phyloP scores from a whole-genome alignment of 2,888 invertebrate species.

The Ennomos quercinarius region DNA sequence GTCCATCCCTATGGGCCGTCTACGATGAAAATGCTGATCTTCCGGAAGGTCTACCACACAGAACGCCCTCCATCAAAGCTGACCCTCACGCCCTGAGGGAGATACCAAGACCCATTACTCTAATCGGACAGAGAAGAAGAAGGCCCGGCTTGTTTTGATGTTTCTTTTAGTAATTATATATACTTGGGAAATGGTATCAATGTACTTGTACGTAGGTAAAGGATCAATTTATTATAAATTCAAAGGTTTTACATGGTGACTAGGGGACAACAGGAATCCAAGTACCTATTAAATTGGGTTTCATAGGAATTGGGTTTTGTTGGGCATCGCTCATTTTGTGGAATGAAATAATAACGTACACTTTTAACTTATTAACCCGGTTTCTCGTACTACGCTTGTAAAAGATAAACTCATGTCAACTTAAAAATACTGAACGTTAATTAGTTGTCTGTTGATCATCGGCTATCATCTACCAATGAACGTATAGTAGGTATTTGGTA shows the following conservation, averaged over 20 bases:
- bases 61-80: conserved; percentile 67
- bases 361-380: neutral
- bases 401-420: too few species aligned
- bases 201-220: neutral
- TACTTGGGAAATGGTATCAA: neutral
- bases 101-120: conserved; percentile 72
- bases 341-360: neutral
- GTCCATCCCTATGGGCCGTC: conserved; percentile 78
- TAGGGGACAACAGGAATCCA: too few species aligned
- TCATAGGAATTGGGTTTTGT: too few species aligned
- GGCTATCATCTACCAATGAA: too few species aligned
- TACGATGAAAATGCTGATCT: conserved; percentile 75
- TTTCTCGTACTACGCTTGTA: too few species aligned
- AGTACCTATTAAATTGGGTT: too few species aligned
- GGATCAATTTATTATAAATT: too few species aligned
- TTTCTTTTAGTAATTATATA: neutral
- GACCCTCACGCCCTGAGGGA: conserved; percentile 77
- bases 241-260: too few species aligned
- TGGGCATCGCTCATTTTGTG: too few species aligned
- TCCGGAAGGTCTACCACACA: conserved; percentile 56
- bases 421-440: too few species aligned
- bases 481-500: too few species aligned
- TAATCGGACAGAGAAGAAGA: conserved; percentile 57
- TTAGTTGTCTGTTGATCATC: too few species aligned
- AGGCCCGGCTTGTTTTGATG: conserved; percentile 52